Conservation (phyloP, 2,113 vertebrate genomes). For the Aphyosemion australe region DNA sequence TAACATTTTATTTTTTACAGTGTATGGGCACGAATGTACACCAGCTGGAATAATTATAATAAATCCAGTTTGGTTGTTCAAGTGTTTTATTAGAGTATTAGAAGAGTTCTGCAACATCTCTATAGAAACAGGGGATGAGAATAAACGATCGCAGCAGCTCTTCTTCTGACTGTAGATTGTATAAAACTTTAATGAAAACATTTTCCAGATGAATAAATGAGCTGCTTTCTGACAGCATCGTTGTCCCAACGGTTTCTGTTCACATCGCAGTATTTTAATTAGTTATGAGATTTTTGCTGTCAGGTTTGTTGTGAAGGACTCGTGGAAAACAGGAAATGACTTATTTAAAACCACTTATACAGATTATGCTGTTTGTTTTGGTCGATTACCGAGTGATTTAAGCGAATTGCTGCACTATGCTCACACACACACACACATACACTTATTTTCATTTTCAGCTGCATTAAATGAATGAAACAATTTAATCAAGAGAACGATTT, state of each 20-base stretch:
- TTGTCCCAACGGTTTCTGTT: background rate
- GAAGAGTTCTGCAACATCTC: too few species aligned
- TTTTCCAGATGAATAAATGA: too few species aligned
- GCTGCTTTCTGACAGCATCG: background rate
- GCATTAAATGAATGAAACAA: conserved; percentile 24
- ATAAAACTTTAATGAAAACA: too few species aligned
- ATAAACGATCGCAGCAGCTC: too few species aligned
- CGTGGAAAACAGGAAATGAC: conserved; percentile 1
- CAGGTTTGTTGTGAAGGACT: background rate
- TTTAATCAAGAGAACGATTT: conserved; percentile 16
- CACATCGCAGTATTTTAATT: background rate
- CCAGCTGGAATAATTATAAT: background rate
- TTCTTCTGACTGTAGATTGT: too few species aligned
- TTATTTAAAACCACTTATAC: conserved; percentile 8
- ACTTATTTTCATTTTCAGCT: conserved; percentile 12
- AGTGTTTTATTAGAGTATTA: too few species aligned
- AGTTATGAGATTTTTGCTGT: conserved; percentile 1
- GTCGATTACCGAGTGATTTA: conserved; percentile 6
- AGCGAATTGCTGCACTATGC: conserved; percentile 5
- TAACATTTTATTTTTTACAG: too few species aligned
- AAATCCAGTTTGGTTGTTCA: too few species aligned
- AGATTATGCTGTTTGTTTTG: conserved; percentile 26
- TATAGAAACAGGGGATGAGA: too few species aligned
- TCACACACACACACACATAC: background rate
- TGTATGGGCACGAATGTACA: conserved; percentile 3